Percentiles rank a stretch among this genome's conserved stretches.
Evolutionary conservation across 92 coral and sea anemone genomes (phyloP).

Genomic region (Zoanthus gigantus): DNA sequence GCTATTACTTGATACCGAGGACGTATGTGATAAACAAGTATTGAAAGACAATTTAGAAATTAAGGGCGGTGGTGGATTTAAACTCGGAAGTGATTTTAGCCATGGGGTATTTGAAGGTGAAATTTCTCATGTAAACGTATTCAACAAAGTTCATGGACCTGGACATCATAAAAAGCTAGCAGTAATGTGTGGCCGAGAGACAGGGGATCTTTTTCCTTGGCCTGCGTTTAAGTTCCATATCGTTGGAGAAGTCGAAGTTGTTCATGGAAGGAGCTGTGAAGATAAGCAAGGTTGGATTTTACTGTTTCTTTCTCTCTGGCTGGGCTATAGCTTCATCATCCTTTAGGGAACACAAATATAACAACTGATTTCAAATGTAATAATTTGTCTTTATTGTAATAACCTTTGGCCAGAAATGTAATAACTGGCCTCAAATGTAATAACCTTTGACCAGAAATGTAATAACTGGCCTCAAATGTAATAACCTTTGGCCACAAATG

Average conservation of each 20-base stretch:
- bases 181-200: slow-evolving; percentile 25
- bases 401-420: too few species aligned
- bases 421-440: too few species aligned
- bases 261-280: slow-evolving; percentile 36
- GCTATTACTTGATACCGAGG: background rate
- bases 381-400: too few species aligned
- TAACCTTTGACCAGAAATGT: too few species aligned
- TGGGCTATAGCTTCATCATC: too few species aligned
- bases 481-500: too few species aligned
- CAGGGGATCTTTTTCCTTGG: slow-evolving; percentile 37
- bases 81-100: slow-evolving; percentile 10
- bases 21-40: background rate
- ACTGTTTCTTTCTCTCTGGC: too few species aligned
- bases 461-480: too few species aligned
- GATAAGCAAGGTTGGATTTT: slow-evolving; percentile 25
- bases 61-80: slow-evolving; percentile 16
- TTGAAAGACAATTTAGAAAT: background rate
- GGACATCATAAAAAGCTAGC: background rate
- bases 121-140: slow-evolving; percentile 37
- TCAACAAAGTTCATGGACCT: background rate
- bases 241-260: slow-evolving; percentile 25
- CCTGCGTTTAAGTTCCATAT: slow-evolving; percentile 19
- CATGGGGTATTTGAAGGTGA: background rate
- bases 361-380: too few species aligned
- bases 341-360: too few species aligned